Conservation (phyloP, 1,140 invertebrate genomes). For the Wasmannia auropunctata region DNA sequence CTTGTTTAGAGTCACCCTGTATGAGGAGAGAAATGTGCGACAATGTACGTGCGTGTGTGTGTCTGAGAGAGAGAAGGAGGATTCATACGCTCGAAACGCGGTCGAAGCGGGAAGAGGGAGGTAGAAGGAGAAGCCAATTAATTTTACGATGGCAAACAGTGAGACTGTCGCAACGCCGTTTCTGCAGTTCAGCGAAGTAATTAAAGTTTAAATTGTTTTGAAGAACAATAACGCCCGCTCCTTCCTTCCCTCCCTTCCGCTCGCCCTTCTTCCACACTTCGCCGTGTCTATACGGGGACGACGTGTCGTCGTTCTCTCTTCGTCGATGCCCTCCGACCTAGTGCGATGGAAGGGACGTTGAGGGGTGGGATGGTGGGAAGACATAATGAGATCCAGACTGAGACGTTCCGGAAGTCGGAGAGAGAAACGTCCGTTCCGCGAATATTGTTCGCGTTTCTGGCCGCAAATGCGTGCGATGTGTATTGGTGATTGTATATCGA, state of each 20-base stretch:
- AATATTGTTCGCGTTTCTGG: slow-evolving; percentile 15
- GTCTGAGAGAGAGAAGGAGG: slow-evolving; percentile 47
- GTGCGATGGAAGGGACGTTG: background rate
- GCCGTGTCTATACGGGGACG: slow-evolving; percentile 24
- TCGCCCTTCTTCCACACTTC: background rate
- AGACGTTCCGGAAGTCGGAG: slow-evolving; percentile 55
- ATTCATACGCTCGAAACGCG: slow-evolving; percentile 60
- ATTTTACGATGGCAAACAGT: slow-evolving; percentile 80
- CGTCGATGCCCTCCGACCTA: slow-evolving; percentile 28
- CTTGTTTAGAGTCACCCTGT: slow-evolving; percentile 12
- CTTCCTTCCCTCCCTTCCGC: background rate
- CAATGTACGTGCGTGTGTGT: background rate
- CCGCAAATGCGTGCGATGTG: slow-evolving; percentile 27
- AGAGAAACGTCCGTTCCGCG: slow-evolving; percentile 39
- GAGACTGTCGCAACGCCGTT: slow-evolving; percentile 79
- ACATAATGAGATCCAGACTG: slow-evolving; percentile 53
- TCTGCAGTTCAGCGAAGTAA: slow-evolving; percentile 80
- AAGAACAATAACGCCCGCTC: slow-evolving; percentile 77
- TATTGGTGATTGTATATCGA: slow-evolving; percentile 41
- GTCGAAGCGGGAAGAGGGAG: slow-evolving; percentile 60
- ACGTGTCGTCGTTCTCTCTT: slow-evolving; percentile 47
- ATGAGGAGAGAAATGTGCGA: slow-evolving; percentile 17
- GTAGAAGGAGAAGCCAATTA: slow-evolving; percentile 76
- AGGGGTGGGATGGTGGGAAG: background rate
- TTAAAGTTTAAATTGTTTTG: slow-evolving; percentile 81